Evolutionary conservation across 2,797 vertebrate genomes (phyloP), one percentile per base, ranked within the genome.

Genomic region (Cottoperca gobio): DNA sequence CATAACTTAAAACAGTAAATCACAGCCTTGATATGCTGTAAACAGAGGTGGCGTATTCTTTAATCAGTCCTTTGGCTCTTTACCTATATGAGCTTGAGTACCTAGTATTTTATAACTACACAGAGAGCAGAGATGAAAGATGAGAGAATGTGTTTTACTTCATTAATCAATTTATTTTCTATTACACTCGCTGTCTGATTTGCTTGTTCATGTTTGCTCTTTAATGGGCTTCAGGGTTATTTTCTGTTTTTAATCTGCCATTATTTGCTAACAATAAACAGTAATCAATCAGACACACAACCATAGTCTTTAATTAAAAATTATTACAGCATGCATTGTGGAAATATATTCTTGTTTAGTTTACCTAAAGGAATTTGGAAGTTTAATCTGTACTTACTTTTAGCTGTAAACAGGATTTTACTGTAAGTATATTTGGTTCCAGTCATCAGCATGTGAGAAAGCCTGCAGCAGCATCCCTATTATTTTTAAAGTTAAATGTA

Each of bases 401-500:
- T 6, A 42, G 39, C 24, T 53, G n/a, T 28, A 19, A 52, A 39
- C 54, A 53, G 35, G 8, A 53, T 60, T 66, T 49, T n/a, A 35
- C 19, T 0, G 6, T 21, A 26, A 48, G 16, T 74, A 14, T 57
- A 10, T 57, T 54, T 49, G 54, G 33, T 75, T 79, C 50, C 7
- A 57, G 23, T 43, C 31, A 1, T 69, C 21, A 67, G 39, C 39
- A 28, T 59, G 70, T 40, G 31, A 55, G 9, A 72, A 79, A 39
- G 31, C 66, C 64, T 46, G 37, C 59, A 76, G 72, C 62, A 57
- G 37, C 31, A 31, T 49, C 61, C 53, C 13, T 6, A 23, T 72
- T 80, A 78, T 70, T 69, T 76, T 74, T 73, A 72, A 69, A 84
- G 70, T 79, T 79, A 77, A 72, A 70, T 70, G 63, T 57, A 77